A percentile compares a stretch with the other conserved stretches of the same genome.
Evolutionary conservation across 2,797 vertebrate species (phyloP).

Genomic region (Mormyrops attenuatus): DNA sequence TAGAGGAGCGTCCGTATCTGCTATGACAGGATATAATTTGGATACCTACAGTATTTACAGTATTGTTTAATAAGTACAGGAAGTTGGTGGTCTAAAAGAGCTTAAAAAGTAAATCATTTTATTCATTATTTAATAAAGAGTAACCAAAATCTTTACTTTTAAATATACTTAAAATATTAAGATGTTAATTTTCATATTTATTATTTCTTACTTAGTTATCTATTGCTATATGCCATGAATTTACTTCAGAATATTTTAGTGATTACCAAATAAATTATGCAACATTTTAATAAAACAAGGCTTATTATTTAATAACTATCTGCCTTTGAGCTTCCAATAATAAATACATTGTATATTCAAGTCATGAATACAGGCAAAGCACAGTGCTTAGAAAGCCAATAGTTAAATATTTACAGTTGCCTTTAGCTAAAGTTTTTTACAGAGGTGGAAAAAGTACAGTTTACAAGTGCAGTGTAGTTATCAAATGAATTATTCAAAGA

Average conservation of each 20-base stretch:
- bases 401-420: neutral
- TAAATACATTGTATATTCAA: neutral
- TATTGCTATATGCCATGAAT: neutral
- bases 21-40: neutral
- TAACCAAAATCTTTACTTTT: neutral
- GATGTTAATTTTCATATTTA: neutral
- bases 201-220: neutral
- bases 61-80: neutral
- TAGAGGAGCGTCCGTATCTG: no score
- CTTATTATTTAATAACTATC: neutral
- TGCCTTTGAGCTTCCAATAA: neutral
- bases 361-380: neutral
- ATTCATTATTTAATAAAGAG: neutral
- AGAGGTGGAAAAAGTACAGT: neutral
- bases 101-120: neutral
- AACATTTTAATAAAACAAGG: neutral
- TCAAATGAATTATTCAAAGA: neutral
- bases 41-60: neutral
- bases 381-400: neutral
- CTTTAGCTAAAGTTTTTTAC: neutral
- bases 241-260: neutral
- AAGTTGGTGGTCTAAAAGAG: neutral
- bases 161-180: neutral
- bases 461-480: neutral
- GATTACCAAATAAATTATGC: neutral